Evolutionary conservation across 2,797 vertebrate genomes (phyloP), one percentile per base, ranked within the genome.

Genomic region (Alfaro cultratus): DNA sequence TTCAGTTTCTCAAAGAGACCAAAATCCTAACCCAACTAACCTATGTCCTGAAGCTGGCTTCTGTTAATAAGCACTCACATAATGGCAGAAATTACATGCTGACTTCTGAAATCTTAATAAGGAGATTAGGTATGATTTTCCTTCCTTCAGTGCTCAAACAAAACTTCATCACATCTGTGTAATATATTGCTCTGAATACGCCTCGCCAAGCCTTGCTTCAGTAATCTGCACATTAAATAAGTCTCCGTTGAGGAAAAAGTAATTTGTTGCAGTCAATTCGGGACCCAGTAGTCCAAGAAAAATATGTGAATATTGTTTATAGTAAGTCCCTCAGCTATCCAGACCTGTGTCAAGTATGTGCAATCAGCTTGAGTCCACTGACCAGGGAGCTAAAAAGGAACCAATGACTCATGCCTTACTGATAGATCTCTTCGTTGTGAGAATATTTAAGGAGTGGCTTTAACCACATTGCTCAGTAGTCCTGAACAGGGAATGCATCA

Each of bases 261-360:
- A 91, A 74, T 92, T 85, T 83, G 89, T 87, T 85, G 73, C 78
- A 85, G 91, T 93, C 83, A 86, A 83, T 88, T 87, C 86, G 34
- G 81, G 75, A 88, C 85, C 77, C 41, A 39, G 64, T 88, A 82
- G 81, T 95, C 94, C 94, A 95, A 94, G 77, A 89, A 93, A 95
- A 96, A 96, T 92, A 94, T 88, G 88, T 81, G 89, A 95, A 94
- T 95, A 92, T 90, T 94, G 94, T 95, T 94, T 93, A 87, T 89
- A 91, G 81, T 89, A 87, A 87, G 89, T 93, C 90, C 88, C 90
- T 80, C 87, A 74, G 89, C 85, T 80, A 78, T 86, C 79, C 83
- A 89, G 87, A 91, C 85, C 89, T 74, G 74, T 88, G 79, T 87
- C 79, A 73, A 79, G 87, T 83, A 87, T 85, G 81, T 87, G 89